Evolutionary conservation across 1,140 invertebrate genomes (phyloP).

Genomic region (Streblospio benedicti): DNA sequence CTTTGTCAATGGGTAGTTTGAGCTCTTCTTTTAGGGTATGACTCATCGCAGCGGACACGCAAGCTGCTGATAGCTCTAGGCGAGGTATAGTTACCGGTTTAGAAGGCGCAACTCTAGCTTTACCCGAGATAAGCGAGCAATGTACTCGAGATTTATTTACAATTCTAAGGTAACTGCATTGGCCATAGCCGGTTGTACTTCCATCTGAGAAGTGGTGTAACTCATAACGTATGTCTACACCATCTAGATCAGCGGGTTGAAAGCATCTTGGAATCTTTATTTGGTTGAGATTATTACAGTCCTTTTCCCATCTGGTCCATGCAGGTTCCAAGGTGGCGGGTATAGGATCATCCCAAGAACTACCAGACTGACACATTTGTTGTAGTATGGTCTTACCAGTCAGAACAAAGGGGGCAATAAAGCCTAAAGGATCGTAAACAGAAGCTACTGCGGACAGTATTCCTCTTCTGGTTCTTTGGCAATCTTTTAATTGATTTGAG

Average conservation of each 20-base stretch:
- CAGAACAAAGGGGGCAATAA: conserved; percentile 22
- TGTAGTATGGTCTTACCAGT: conserved; percentile 21
- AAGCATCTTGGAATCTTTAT: not conserved
- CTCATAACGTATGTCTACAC: not conserved
- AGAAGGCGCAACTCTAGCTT: conserved; percentile 16
- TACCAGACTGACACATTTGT: not conserved
- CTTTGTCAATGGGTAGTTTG: not conserved
- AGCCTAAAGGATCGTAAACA: conserved; percentile 26
- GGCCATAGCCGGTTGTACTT: conserved; percentile 16
- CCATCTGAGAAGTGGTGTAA: conserved; percentile 20
- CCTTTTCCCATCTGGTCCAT: conserved; percentile 3
- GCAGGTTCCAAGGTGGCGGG: not conserved
- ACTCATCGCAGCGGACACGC: conserved; percentile 1
- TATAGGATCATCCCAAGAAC: conserved; percentile 1
- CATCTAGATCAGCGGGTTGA: not conserved
- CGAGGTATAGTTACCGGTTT: conserved; percentile 15
- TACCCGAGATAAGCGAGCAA: conserved; percentile 13
- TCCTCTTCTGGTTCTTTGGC: conserved; percentile 18
- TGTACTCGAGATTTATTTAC: not conserved
- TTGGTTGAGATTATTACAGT: not conserved
- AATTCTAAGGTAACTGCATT: conserved; percentile 12
- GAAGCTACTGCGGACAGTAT: conserved; percentile 23
- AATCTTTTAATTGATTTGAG: conserved; percentile 14
- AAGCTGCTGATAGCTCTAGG: conserved; percentile 17
- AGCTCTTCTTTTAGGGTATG: not conserved